phyloP scores from a whole-genome alignment of 2,113 vertebrate genomes.

The Laticauda laticaudata region DNA sequence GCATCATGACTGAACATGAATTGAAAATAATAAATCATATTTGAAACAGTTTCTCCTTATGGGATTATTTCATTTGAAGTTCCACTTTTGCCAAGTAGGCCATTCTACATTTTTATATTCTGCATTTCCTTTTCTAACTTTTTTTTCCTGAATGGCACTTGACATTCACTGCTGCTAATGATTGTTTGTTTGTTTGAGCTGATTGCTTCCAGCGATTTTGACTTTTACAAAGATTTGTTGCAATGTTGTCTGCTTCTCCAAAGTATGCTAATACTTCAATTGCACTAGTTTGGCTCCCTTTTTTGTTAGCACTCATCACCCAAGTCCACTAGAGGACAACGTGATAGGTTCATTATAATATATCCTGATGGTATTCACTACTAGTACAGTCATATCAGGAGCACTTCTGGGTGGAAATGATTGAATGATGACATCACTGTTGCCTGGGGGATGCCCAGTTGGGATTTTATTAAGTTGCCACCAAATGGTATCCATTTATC shows the following conservation, averaged over 20 bases:
- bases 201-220: neutral
- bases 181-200: neutral
- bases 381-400: neutral
- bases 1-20: neutral
- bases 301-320: neutral
- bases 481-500: neutral
- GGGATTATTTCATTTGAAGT: neutral
- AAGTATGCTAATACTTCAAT: neutral
- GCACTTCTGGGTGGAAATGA: neutral
- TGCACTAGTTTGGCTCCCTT: neutral
- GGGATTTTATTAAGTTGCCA: neutral
- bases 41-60: neutral
- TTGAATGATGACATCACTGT: neutral
- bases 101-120: neutral
- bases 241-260: neutral
- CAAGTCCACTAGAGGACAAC: neutral
- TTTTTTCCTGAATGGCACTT: neutral
- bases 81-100: neutral
- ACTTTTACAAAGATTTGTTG: neutral
- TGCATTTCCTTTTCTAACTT: neutral
- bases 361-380: neutral
- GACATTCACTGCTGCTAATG: neutral
- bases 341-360: neutral
- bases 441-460: neutral
- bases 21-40: neutral